A percentile compares a stretch with the other conserved stretches of the same genome.
These are phyloP conservation scores for Zosterops lateralis DNA, from an alignment of 2,113 vertebrate species.

Conservation along the genomic window DNA sequence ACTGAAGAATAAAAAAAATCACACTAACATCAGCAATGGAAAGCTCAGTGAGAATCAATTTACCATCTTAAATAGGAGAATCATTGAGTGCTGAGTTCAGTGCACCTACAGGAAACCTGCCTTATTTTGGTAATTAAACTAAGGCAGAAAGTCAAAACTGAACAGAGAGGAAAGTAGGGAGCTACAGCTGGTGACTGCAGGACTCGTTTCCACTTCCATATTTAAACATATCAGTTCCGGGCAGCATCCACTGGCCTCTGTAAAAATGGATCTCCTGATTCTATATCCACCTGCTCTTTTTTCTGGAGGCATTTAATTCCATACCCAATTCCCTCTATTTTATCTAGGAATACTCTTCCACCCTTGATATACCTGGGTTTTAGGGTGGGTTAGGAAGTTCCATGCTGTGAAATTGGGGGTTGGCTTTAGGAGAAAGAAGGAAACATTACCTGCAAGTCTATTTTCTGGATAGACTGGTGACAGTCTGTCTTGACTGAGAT, in stretches of 20 bases:
- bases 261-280: neutral
- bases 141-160: neutral
- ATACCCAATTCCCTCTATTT: neutral
- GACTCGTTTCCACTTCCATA: neutral
- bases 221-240: neutral
- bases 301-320: neutral
- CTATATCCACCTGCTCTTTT: neutral
- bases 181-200: accelerated
- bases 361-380: neutral
- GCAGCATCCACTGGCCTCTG: neutral
- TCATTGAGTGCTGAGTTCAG: neutral
- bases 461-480: neutral
- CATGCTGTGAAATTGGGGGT: accelerated
- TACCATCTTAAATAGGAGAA: neutral
- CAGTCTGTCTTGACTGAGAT: neutral
- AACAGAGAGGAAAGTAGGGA: neutral
- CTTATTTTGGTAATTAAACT: neutral
- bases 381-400: neutral
- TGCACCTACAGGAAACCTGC: neutral
- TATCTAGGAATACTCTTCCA: neutral
- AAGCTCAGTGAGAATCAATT: neutral
- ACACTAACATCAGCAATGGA: too few relatives aligned
- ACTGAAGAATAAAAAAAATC: neutral
- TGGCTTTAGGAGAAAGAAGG: neutral
- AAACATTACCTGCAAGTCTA: neutral